Base-by-base conservation (phyloP, 2,888 invertebrate species). In the Ypsolopha scabrella region DNA sequence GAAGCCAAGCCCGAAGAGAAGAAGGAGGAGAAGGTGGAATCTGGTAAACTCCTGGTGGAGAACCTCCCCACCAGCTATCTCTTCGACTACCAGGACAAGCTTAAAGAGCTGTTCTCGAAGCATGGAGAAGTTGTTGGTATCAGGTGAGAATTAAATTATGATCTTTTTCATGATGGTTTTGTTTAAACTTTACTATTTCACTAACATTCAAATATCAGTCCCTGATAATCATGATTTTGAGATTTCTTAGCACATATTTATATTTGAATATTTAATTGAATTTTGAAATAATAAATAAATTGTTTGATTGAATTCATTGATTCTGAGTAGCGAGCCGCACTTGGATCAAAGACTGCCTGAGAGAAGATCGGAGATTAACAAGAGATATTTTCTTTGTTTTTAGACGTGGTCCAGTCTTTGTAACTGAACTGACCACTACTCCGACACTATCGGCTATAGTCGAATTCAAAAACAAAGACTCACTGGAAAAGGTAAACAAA, bases 391-490 rank as follows among this genome's bases (percentile, higher is more conserved):
- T 82, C 76, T 85, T 85, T 82, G 75, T 85, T 86, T 86, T 80
- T 86, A 86, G 86, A 86, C 86, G 86, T 86, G 86, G 86, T 85
- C 86, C 86, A 80, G 85, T 86, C 82, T 81, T 86, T 80, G 86
- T 86, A 70, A 85, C 85, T 72, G 86, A 86, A 85, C 81, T 80
- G 86, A 86, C 87, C 83, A 85, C 83, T 74, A 85, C 86, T 77
- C 86, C 86, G 72, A 83, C 85, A 82, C 81, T 86, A 83, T 85
- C 86, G 80, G 86, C 86, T 75, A 85, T 86, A 73, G 82, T 86
- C 80, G 86, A 85, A 85, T 86, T 85, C 85, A 85, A 86, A 86
- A 86, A 86, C 86, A 85, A 85, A 85, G 87, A 86, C 70, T 82
- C 80, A 73, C 78, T 86, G 86, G 83, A 85, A 69, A 82, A 86